Evolutionary conservation across 2,797 vertebrate species (phyloP).

Genomic region (Dromococcyx pavoninus): DNA sequence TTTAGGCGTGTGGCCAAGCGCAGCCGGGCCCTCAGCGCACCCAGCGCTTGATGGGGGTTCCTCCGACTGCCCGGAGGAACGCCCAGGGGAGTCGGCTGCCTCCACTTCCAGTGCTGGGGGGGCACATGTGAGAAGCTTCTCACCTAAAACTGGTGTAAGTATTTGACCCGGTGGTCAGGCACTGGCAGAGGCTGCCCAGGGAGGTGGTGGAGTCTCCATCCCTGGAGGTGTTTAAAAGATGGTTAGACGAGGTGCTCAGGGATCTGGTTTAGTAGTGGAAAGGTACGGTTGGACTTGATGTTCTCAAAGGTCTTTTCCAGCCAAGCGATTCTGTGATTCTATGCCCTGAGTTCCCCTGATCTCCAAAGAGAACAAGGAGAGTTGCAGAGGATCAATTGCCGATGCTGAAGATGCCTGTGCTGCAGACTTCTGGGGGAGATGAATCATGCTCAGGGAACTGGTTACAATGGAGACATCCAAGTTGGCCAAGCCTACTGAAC

Average conservation of each 20-base stretch:
- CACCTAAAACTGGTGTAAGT: not conserved
- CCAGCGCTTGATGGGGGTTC: accelerated
- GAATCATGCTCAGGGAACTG: not conserved
- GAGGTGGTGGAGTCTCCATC: no score
- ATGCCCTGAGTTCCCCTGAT: not conserved
- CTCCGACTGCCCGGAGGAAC: accelerated
- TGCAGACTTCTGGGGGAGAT: not conserved
- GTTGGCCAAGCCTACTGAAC: not conserved
- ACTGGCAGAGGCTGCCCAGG: no score
- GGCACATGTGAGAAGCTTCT: not conserved
- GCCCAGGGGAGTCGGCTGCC: not conserved
- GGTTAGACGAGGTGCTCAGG: no score
- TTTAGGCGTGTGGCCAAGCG: not conserved
- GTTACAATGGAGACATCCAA: not conserved
- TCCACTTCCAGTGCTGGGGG: not conserved
- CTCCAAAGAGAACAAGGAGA: not conserved
- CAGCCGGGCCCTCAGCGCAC: not conserved
- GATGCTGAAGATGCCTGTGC: not conserved
- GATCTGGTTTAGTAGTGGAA: no score
- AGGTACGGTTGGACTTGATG: no score
- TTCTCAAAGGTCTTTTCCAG: no score
- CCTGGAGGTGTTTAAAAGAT: no score
- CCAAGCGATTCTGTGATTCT: no score
- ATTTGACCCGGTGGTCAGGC: not conserved
- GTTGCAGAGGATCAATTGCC: accelerated